phyloP scores from a whole-genome alignment of 2,888 invertebrate species.

The Dasysyrphus tricinctus region DNA sequence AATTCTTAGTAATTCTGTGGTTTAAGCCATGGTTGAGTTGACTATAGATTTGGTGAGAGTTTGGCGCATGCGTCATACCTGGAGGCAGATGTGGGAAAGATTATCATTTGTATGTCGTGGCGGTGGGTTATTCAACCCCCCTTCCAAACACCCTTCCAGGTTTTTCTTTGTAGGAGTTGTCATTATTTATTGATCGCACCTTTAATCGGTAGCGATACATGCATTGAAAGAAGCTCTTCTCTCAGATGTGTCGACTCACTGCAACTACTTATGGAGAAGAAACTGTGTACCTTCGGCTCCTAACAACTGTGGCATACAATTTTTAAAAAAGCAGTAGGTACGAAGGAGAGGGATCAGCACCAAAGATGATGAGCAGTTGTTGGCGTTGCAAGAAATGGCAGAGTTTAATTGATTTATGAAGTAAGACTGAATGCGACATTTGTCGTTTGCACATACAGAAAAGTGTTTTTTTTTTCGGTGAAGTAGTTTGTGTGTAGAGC shows the following conservation, averaged over 20 bases:
- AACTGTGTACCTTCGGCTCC: slow-evolving; percentile 19
- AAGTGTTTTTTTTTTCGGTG: slow-evolving; percentile 41
- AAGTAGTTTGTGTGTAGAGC: slow-evolving; percentile 40
- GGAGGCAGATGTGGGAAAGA: slow-evolving; percentile 73
- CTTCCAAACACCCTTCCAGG: background rate
- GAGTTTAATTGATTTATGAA: slow-evolving; percentile 76
- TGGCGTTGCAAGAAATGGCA: slow-evolving; percentile 72
- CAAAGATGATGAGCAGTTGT: slow-evolving; percentile 65
- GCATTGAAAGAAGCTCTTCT: slow-evolving; percentile 65
- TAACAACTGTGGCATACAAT: slow-evolving; percentile 25
- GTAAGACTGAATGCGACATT: slow-evolving; percentile 73
- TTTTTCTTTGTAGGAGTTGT: slow-evolving; percentile 39
- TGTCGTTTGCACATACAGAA: slow-evolving; percentile 69
- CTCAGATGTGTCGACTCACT: slow-evolving; percentile 20
- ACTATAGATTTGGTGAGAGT: slow-evolving; percentile 65
- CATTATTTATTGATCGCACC: slow-evolving; percentile 75
- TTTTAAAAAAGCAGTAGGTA: slow-evolving; percentile 22
- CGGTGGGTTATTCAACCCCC: slow-evolving; percentile 46
- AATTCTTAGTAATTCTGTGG: slow-evolving; percentile 68
- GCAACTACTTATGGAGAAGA: slow-evolving; percentile 20
- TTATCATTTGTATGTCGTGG: slow-evolving; percentile 68
- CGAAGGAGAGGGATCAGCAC: slow-evolving; percentile 50
- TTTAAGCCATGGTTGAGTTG: background rate
- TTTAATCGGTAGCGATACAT: slow-evolving; percentile 72
- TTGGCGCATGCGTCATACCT: slow-evolving; percentile 72